Evolutionary conservation across 2,888 invertebrate genomes (phyloP), one percentile per base, ranked within the genome.

Genomic region (Papilio elwesi): DNA sequence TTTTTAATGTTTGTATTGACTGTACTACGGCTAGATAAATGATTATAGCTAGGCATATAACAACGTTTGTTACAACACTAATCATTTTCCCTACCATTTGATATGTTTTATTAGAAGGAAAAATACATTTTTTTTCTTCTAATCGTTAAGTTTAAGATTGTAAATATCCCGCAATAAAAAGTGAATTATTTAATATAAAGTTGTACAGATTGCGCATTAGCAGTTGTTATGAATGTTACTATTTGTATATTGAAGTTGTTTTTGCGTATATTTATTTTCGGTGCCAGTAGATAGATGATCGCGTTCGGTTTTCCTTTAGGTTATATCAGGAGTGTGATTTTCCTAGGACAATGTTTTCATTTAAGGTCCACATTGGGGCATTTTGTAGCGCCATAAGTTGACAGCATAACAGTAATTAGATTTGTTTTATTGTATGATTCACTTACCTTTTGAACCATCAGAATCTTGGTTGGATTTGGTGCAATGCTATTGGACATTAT

Each of bases 161-260:
- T 92, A 91, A 89, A 92, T 91, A 91, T 83, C 79, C 81, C 81
- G 81, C 81, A 83, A 80, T 79, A 81, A 78, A 74, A 76, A 78
- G 80, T 80, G 81, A 78, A 83, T 78, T 84, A 87, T 80, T 78
- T 90, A 88, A 89, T 88, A 85, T 86, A 84, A 87, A 87, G 89
- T 89, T 90, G 87, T 91, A 90, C 85, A 90, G 86, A 86, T 85
- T 83, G 78, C 84, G 83, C 83, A 84, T 83, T 84, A 85, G 80
- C 53, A 57, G 47, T 84, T 86, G 86, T 89, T 90, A 85, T 88
- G 83, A 84, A 84, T 88, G 85, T 86, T 85, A 83, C 77, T 81
- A 81, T 82, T 79, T 82, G 78, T 82, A 81, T 82, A 79, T 81
- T 75, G 78, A 78, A 78, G 78, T 77, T 78, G 77, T 74, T 78